Evolutionary conservation across 1,140 invertebrate species (phyloP).

Genomic region (Psix sp.): DNA sequence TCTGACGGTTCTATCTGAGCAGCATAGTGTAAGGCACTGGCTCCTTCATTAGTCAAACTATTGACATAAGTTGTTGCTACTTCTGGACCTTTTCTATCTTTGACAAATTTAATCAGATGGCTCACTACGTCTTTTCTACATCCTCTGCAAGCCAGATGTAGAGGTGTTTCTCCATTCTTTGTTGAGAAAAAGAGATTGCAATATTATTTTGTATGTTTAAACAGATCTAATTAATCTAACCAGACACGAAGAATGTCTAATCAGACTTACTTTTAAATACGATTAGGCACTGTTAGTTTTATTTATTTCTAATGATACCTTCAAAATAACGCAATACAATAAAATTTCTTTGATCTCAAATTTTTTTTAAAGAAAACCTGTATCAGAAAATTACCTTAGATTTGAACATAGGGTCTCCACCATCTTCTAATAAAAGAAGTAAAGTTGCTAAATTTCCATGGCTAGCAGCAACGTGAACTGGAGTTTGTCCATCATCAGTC

Average conservation of each 20-base stretch:
- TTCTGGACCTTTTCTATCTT: conserved; percentile 83
- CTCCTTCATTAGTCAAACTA: conserved; percentile 91
- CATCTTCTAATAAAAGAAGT: conserved; percentile 90
- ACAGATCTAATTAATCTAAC: too few relatives aligned
- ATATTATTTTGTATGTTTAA: background rate
- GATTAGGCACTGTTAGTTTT: too few relatives aligned
- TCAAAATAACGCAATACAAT: too few relatives aligned
- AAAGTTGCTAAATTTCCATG: conserved; percentile 92
- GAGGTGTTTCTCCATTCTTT: conserved; percentile 95
- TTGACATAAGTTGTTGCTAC: conserved; percentile 87
- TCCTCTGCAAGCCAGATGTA: conserved; percentile 92
- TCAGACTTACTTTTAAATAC: too few relatives aligned
- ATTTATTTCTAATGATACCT: too few relatives aligned
- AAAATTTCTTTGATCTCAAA: too few relatives aligned
- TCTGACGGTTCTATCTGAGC: conserved; percentile 88
- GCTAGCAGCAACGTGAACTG: conserved; percentile 93
- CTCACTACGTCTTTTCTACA: conserved; percentile 91
- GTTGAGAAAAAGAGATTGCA: conserved; percentile 1
- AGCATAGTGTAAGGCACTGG: conserved; percentile 94
- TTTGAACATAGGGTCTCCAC: conserved; percentile 91
- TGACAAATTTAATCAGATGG: conserved; percentile 91
- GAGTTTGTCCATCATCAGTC: conserved; percentile 95
- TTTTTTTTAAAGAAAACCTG: too few relatives aligned
- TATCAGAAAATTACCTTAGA: conserved; percentile 84
- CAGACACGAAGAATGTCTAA: too few relatives aligned